phyloP scores from a whole-genome alignment of 2,113 vertebrate species.

The Aleadryas rufinucha region DNA sequence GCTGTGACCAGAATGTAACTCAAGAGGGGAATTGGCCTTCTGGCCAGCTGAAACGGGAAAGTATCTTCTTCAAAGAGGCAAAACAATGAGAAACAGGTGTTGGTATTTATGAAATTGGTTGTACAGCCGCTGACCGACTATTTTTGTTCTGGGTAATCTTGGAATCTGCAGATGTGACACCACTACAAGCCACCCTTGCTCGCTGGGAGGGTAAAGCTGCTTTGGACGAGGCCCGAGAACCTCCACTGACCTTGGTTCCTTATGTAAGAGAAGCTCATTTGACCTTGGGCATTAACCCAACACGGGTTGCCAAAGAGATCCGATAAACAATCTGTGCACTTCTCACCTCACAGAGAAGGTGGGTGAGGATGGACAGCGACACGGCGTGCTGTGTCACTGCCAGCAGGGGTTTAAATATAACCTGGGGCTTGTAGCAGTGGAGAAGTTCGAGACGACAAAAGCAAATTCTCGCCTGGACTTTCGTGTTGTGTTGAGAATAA shows the following conservation, averaged over 20 bases:
- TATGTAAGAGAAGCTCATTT: not conserved
- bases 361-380: not conserved
- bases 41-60: not conserved
- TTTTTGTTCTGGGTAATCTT: not conserved
- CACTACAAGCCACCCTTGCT: accelerated
- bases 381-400: not conserved
- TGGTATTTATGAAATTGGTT: not conserved
- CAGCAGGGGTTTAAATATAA: not conserved
- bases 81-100: not conserved
- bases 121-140: not conserved
- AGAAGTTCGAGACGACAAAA: not conserved
- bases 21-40: not conserved
- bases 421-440: not conserved
- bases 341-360: not conserved
- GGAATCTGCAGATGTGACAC: not conserved
- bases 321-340: not conserved
- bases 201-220: not conserved
- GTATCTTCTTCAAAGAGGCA: not conserved
- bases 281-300: not conserved
- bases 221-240: not conserved
- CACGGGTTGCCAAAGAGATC: not conserved
- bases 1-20: not conserved
- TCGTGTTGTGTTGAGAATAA: too few relatives aligned
- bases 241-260: not conserved
- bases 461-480: not conserved